Conservation (phyloP, 2,888 invertebrate genomes). For the Drosophila maculinotata region DNA sequence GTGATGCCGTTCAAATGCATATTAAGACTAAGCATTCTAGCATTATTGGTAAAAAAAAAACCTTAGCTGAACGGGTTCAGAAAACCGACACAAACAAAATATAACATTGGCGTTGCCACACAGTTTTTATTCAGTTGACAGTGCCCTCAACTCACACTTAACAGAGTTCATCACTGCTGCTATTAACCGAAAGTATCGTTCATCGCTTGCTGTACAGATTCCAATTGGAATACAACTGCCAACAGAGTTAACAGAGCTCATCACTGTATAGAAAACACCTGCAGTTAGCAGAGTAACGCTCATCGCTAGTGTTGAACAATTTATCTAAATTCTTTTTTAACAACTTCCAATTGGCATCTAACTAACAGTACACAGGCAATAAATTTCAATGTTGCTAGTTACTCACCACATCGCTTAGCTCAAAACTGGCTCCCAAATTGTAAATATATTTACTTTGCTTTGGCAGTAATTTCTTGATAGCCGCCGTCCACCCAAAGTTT, state of each 20-base stretch:
- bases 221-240: constrained; percentile 2
- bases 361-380: too few species aligned
- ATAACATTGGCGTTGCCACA: constrained; percentile 40
- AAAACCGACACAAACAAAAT: constrained; percentile 36
- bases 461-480: constrained; percentile 49
- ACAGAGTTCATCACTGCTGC: not conserved
- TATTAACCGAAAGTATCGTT: not conserved
- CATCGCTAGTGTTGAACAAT: too few species aligned
- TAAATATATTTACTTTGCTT: constrained; percentile 60
- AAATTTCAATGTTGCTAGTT: not conserved
- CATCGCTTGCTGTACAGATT: not conserved
- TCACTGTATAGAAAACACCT: too few species aligned
- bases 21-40: constrained; percentile 31
- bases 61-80: constrained; percentile 18
- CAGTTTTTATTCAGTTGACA: constrained; percentile 1
- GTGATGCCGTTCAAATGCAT: constrained; percentile 25
- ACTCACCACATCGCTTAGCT: constrained; percentile 61
- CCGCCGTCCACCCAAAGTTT: constrained; percentile 41
- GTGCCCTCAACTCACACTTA: not conserved
- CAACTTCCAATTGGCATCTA: too few species aligned
- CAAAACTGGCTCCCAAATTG: constrained; percentile 68
- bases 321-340: too few species aligned
- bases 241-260: too few species aligned
- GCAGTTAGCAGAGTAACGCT: too few species aligned
- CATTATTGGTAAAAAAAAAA: constrained; percentile 27